Evolutionary conservation across 2,113 vertebrate species (phyloP).

Genomic region (Actenoides lindsayi): DNA sequence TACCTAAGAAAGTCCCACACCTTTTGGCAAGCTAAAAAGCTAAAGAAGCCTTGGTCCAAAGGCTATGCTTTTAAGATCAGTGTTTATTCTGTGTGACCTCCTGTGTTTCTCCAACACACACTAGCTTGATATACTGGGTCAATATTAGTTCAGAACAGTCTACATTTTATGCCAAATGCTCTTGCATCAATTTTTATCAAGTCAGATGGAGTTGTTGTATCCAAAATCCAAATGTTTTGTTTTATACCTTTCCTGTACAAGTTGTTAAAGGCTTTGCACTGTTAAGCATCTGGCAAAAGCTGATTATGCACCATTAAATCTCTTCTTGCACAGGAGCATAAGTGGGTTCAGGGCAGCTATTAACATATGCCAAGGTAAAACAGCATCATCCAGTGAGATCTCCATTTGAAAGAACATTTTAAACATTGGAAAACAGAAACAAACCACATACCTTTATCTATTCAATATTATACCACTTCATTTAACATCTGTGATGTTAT

Average conservation of each 20-base stretch:
- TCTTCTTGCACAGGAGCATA: conserved; percentile 23
- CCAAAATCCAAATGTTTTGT: conserved; percentile 39
- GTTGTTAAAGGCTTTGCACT: conserved; percentile 42
- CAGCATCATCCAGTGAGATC: conserved; percentile 7
- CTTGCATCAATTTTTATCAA: conserved; percentile 26
- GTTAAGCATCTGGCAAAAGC: conserved; percentile 66
- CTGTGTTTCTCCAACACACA: neutral
- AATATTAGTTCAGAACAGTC: conserved; percentile 27
- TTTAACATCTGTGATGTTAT: conserved; percentile 59
- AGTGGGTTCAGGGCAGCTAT: conserved; percentile 56
- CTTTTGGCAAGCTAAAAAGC: neutral
- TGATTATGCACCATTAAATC: conserved; percentile 58
- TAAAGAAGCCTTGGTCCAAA: neutral
- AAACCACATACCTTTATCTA: neutral
- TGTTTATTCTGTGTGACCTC: neutral
- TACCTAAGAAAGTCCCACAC: neutral
- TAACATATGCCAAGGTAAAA: conserved; percentile 60
- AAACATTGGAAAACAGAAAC: conserved; percentile 1
- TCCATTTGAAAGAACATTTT: conserved; percentile 25
- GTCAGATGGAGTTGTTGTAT: conserved; percentile 22
- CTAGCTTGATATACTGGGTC: neutral
- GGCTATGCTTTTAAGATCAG: neutral
- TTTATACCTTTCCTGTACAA: conserved; percentile 50
- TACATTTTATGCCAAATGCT: neutral
- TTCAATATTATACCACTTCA: conserved; percentile 8